Percentiles rank a stretch among this genome's conserved stretches.
Conservation (phyloP, 2,797 vertebrate genomes). For the Pipistrellus pygmaeus region DNA sequence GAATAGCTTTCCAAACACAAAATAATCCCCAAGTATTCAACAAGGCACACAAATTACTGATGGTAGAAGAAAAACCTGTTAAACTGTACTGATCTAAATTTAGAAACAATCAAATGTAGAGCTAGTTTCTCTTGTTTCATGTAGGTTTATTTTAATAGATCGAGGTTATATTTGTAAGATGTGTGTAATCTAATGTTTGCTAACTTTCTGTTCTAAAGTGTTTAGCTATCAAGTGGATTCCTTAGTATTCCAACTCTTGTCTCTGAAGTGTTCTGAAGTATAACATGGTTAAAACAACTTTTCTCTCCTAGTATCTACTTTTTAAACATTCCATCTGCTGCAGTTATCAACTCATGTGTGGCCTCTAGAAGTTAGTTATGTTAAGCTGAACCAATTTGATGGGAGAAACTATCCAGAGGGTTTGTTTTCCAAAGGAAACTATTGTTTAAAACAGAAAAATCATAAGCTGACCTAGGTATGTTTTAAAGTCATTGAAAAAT, state of each 20-base stretch:
- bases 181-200: not conserved
- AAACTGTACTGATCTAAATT: not conserved
- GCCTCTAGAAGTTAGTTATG: not conserved
- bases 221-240: not conserved
- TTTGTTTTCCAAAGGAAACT: not conserved
- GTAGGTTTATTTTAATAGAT: not conserved
- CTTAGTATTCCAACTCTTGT: not conserved
- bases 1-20: not conserved
- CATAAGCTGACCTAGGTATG: not conserved
- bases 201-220: not conserved
- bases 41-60: not conserved
- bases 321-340: not conserved
- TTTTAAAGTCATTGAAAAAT: not conserved
- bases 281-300: not conserved
- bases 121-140: not conserved
- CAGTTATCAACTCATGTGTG: not conserved
- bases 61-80: not conserved
- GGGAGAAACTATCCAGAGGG: not conserved
- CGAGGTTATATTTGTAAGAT: not conserved
- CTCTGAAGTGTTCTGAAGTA: not conserved
- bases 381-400: not conserved
- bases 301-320: not conserved
- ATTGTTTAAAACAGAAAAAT: not conserved
- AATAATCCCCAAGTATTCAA: not conserved
- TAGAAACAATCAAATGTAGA: not conserved